Conservation (phyloP, 2,888 invertebrate species). For the Cyclophora punctaria region DNA sequence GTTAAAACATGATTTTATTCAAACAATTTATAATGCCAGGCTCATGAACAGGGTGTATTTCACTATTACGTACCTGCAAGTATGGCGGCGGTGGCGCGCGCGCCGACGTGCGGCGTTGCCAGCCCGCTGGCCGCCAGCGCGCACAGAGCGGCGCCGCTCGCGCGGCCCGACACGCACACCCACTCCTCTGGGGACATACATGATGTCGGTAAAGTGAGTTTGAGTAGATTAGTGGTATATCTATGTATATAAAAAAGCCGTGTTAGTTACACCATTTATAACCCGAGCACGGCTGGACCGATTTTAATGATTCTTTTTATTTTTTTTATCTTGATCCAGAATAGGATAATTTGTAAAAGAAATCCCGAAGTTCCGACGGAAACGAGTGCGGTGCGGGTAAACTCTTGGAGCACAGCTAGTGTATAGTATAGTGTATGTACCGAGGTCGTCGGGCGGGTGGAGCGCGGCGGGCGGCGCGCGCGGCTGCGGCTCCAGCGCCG, state of each 20-base stretch:
- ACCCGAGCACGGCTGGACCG: too few relatives aligned
- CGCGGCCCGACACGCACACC: slow-evolving; percentile 20
- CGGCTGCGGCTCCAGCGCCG: slow-evolving; percentile 76
- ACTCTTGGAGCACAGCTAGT: slow-evolving; percentile 29
- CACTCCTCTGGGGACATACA: slow-evolving; percentile 49
- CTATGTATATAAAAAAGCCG: too few relatives aligned
- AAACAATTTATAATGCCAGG: slow-evolving; percentile 40
- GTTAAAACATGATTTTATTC: slow-evolving; percentile 8
- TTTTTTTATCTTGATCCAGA: too few relatives aligned
- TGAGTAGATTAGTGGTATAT: too few relatives aligned
- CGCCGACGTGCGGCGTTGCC: slow-evolving; percentile 26
- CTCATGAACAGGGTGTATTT: slow-evolving; percentile 22
- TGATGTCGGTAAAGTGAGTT: too few relatives aligned
- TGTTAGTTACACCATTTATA: too few relatives aligned
- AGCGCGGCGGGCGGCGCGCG: slow-evolving; percentile 31
- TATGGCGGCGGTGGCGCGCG: neutral
- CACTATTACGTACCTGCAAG: neutral
- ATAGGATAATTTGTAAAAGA: too few relatives aligned
- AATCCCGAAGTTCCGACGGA: too few relatives aligned
- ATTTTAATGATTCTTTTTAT: too few relatives aligned
- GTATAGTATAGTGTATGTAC: slow-evolving; percentile 18
- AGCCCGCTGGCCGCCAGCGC: slow-evolving; percentile 21
- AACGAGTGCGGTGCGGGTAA: too few relatives aligned
- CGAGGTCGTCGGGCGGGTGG: slow-evolving; percentile 43
- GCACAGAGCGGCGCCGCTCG: slow-evolving; percentile 24